phyloP scores from a whole-genome alignment of 2,113 vertebrate genomes.

The Erinaceus europaeus region DNA sequence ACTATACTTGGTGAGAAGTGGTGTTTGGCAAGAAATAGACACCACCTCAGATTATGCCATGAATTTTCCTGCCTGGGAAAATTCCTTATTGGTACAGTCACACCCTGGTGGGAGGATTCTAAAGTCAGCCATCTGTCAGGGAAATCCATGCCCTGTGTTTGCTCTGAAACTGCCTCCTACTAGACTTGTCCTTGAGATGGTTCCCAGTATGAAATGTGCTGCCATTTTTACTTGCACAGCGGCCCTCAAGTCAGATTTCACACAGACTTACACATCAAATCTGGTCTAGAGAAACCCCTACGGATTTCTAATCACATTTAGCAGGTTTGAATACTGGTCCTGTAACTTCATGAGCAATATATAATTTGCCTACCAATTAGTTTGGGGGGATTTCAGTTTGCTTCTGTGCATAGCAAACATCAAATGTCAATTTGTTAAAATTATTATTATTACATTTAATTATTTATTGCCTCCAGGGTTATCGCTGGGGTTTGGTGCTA shows the following conservation, averaged over 20 bases:
- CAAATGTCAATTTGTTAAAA: not conserved
- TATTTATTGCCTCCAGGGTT: not conserved
- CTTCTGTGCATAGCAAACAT: not conserved
- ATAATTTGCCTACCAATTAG: not conserved
- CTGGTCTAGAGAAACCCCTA: rapidly evolving
- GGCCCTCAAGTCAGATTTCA: not conserved
- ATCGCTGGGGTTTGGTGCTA: not conserved
- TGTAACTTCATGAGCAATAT: not conserved
- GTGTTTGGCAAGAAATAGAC: conserved; percentile 46
- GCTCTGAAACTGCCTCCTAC: not conserved
- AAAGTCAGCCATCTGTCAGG: conserved; percentile 35
- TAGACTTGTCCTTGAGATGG: not conserved
- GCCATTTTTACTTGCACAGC: too few relatives aligned
- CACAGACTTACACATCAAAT: not conserved
- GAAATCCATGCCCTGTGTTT: not conserved
- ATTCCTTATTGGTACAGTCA: not conserved
- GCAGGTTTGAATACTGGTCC: not conserved
- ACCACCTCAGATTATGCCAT: conserved; percentile 36
- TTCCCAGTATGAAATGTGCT: not conserved
- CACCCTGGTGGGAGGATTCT: conserved; percentile 21
- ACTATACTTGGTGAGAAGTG: conserved; percentile 29
- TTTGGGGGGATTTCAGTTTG: not conserved
- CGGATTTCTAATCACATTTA: not conserved
- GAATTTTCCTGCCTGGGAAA: conserved; percentile 57
- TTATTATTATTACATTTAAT: not conserved